Base-by-base conservation (phyloP, 30 jellyfish, hydroid and myxozoan species). In the Mastigias papua region DNA sequence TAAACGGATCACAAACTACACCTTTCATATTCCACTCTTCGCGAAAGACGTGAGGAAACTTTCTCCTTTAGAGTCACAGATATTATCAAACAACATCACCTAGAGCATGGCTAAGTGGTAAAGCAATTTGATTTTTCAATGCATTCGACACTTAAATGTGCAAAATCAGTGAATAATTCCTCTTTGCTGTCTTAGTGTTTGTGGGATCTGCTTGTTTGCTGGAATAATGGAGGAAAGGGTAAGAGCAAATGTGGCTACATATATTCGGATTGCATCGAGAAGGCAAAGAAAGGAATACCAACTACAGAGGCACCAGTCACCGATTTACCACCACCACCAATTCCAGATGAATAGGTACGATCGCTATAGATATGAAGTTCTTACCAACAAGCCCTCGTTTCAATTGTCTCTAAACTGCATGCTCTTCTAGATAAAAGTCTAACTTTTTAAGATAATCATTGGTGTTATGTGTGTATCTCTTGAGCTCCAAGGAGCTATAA, bases 131-230 rank as follows among this genome's bases (percentile, higher is more conserved):
- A 3, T 3, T 6, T 11, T 3, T 11, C 54, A 3, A 11, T 37
- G 11, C 54, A 3, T 11, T 37, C 10, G 54, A 11, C 54, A 37
- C 54, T 11, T 37, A 37, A 3, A 6, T 37, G 10, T 37, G 54
- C 54, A 6, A 37, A 37, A 3, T 37, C 11, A 3, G 54, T 37
- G 6, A 3, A 6, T 37, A 37, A 37, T 25, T 65, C 29, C 37
- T 23, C 15, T 25, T 11, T 37, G 11, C 54, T 75, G 16, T 23
- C 26, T 48, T 63, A 79, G 90, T 79, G 90, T 26, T 69, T 79
- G 68, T 79, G 90, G 90, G 81, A 79, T 69, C 62, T 65, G 49
- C 80, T 79, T 26, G 90, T 79, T 48, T 79, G 90, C 81, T 65
- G 90, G 82, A 79, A 79, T 57, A 42, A 79, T 19, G 1, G 81